Evolutionary conservation across 2,888 invertebrate genomes (phyloP), one percentile per base, ranked within the genome.

Genomic region (Ormia ochracea): DNA sequence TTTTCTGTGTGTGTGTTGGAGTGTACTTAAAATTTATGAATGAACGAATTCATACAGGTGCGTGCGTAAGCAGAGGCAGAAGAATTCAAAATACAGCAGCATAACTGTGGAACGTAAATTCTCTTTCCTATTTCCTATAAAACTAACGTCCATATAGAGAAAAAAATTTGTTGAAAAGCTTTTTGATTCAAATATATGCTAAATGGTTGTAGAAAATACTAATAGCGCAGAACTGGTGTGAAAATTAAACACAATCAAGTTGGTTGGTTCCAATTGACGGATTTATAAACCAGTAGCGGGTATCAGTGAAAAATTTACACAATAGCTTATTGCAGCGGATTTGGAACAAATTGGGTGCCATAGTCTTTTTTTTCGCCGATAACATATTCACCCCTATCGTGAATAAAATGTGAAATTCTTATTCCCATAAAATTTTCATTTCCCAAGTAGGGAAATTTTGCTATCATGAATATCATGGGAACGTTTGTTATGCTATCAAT

Each of bases 11-110:
- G 17, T 21, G 10, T 65, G 12, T 31, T 36, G 38, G 6, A 38
- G 65, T 36, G 12, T 14, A n/a, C 19, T 19, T 7, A n/a, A 38
- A 56, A 73, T 3, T 50, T 41, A 75, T 75, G 50, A 52, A 77
- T 76, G 76, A 70, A 76, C 56, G 56, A 52, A 82, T 81, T 82
- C 82, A 81, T 78, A 82, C 82, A 82, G 82, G 82, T 82, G 82
- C 78, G 76, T 80, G 76, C 80, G 72, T 68, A 76, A 80, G 52
- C 80, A 72, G 76, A 76, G 76, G 72, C 80, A 73, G 80, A 72
- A 14, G 48, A 26, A 48, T 41, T 33, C 5, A 26, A 41, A 41
- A 38, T 21, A 56, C 7, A 23, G 23, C 45, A 31, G 31, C 31
- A 12, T 17, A 19, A 17, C 21, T 26, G 70, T 72, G 72, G 72